Evolutionary conservation across 2,888 invertebrate genomes (phyloP), one percentile per base, ranked within the genome.

Genomic region (Trissolcus brochymenae): DNA sequence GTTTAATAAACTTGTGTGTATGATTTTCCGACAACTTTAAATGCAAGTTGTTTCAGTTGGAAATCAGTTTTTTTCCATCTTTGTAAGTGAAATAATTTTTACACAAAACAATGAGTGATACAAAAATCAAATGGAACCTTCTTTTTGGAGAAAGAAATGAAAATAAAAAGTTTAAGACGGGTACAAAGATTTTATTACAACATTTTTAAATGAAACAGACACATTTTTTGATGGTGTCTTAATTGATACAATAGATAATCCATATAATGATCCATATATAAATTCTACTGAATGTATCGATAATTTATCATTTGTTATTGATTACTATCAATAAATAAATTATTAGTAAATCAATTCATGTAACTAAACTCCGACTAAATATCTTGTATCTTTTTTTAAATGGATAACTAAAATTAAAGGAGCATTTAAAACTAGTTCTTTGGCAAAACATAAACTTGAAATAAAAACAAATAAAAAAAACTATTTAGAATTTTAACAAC

Each of bases 101-200:
- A 11, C 7, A 35, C 1, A 6, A 35, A 11, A 35, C 9, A 7
- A 35, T 2, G 2, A 35, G 11, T 11, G 2, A 11, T 35, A 4
- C 9, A 49, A 29, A 11, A 53, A 25, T 21, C 25, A 25, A n/a
- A 25, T n/a, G 7, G n/a, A 53, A 29, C 11, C 6, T 51, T 19
- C 2, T 7, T 6, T 46, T 46, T 6, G 2, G 16, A 6, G 46
- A 16, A 6, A 46, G 14, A 46, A 46, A 6, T 46, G 14, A 46
- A 14, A 46, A 17, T 19, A 1, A 11, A 51, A 51, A 7, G 19
- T 19, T 4, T 11, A 55, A 55, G 14, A 46, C 43, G 78, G 78
- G 64, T 78, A 78, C 70, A 78, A 78, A 78, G 78, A 74, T 74
- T 78, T 76, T 77, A 78, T 78, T 74, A 74, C 70, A 70, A 78